A percentile compares a stretch with the other conserved stretches of the same genome.
Evolutionary conservation across 2,113 vertebrate species (phyloP).

Genomic region (Pyxicephalus adspersus): DNA sequence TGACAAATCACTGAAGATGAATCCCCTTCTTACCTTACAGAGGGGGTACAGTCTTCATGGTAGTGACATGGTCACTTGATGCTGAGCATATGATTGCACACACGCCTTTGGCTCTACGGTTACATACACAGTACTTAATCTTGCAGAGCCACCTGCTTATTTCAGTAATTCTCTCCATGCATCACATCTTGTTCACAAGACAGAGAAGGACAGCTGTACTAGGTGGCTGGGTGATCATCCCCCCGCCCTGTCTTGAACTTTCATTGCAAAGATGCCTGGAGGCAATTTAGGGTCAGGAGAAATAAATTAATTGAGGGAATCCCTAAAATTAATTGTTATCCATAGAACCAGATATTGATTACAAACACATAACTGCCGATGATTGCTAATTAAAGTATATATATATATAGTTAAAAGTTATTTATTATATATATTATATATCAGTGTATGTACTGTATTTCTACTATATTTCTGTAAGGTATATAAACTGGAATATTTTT

Average conservation of each 20-base stretch:
- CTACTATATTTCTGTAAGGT: too few relatives aligned
- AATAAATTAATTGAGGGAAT: constrained; percentile 37
- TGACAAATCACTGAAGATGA: constrained; percentile 31
- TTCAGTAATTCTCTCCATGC: constrained; percentile 28
- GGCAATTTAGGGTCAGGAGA: not conserved
- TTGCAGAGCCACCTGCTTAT: constrained; percentile 37
- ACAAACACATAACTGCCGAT: not conserved
- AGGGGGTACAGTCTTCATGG: constrained; percentile 6
- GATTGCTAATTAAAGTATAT: too few relatives aligned
- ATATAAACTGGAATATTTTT: too few relatives aligned
- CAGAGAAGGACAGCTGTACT: constrained; percentile 8
- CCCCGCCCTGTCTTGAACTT: not conserved
- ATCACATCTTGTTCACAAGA: constrained; percentile 33
- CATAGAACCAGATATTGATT: not conserved
- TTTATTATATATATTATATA: too few relatives aligned
- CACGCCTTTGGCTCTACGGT: constrained; percentile 46
- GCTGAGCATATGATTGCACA: constrained; percentile 49
- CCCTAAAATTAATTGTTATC: not conserved
- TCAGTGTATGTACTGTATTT: too few relatives aligned
- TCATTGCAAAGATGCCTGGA: constrained; percentile 15
- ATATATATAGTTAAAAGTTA: too few relatives aligned
- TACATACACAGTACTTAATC: constrained; percentile 44
- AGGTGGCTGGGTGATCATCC: not conserved
- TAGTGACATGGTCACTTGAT: constrained; percentile 49
- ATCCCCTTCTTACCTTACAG: constrained; percentile 49